Conservation (phyloP, 2,888 invertebrate species). For the Drosophila kuntzei region DNA sequence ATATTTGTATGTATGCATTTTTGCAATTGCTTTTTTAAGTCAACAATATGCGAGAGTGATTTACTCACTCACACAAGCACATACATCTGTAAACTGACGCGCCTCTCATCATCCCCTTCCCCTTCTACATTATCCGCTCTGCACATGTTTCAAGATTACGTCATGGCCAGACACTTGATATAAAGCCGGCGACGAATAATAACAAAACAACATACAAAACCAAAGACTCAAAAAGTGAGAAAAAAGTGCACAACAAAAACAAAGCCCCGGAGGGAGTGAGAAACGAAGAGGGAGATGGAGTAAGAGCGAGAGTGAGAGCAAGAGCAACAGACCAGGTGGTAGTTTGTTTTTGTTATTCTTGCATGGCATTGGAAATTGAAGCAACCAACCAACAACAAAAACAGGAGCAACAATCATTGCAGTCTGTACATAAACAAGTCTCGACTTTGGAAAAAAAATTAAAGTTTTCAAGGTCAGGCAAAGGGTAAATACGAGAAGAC, state of each 20-base stretch:
- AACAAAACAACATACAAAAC: slow-evolving; percentile 37
- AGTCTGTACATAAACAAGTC: slow-evolving; percentile 47
- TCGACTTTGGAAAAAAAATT: slow-evolving; percentile 13
- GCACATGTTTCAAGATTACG: slow-evolving; percentile 61
- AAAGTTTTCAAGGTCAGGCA: slow-evolving; percentile 68
- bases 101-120: slow-evolving; percentile 42
- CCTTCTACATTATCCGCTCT: slow-evolving; percentile 11
- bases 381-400: slow-evolving; percentile 40
- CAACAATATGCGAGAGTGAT: slow-evolving; percentile 34
- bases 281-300: slow-evolving; percentile 8
- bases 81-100: slow-evolving; percentile 32
- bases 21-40: slow-evolving; percentile 40
- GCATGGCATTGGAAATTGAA: slow-evolving; percentile 72
- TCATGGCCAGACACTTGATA: slow-evolving; percentile 71
- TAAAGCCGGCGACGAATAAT: slow-evolving; percentile 51
- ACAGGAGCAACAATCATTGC: slow-evolving; percentile 47
- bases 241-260: slow-evolving; percentile 40
- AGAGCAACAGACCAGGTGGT: slow-evolving; percentile 43
- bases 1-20: slow-evolving; percentile 28
- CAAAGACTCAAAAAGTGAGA: slow-evolving; percentile 42
- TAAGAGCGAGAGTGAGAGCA: slow-evolving; percentile 10
- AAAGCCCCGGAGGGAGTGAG: background rate
- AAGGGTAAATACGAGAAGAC: slow-evolving; percentile 58
- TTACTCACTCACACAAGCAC: slow-evolving; percentile 7
- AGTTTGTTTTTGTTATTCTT: slow-evolving; percentile 42